Conservation (phyloP, 2,113 vertebrate species). For the Pelobates fuscus region DNA sequence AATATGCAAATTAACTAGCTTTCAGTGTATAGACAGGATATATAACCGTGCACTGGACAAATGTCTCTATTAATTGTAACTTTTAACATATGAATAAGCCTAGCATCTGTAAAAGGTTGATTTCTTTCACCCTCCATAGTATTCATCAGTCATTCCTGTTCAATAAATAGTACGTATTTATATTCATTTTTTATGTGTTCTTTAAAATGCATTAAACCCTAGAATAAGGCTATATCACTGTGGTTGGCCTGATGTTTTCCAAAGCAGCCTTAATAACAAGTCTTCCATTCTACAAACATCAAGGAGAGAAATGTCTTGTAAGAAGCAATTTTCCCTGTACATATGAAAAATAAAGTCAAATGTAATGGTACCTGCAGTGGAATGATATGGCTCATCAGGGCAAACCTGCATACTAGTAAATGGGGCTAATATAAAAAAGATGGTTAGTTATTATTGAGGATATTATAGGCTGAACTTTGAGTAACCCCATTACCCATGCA, state of each 20-base stretch:
- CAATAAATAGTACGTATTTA: constrained; percentile 19
- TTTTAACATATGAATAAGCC: neutral
- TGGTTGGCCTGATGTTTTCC: neutral
- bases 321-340: constrained; percentile 35
- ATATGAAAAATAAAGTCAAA: constrained; percentile 37
- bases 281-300: neutral
- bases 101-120: constrained; percentile 4
- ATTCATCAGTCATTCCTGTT: constrained; percentile 12
- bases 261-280: constrained; percentile 11
- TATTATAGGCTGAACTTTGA: constrained; percentile 38
- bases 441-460: constrained; percentile 37
- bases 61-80: neutral
- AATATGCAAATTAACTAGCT: too few relatives aligned
- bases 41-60: too few relatives aligned
- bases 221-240: constrained; percentile 8
- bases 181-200: constrained; percentile 36
- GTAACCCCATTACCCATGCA: constrained; percentile 31
- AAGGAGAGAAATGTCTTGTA: constrained; percentile 6
- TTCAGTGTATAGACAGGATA: too few relatives aligned
- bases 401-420: constrained; percentile 29
- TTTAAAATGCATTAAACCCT: constrained; percentile 14
- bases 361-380: constrained; percentile 15
- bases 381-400: constrained; percentile 34
- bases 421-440: constrained; percentile 42
- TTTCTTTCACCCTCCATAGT: neutral